A percentile compares a stretch with the other conserved stretches of the same genome.
Evolutionary conservation across 2,797 vertebrate genomes (phyloP).

Genomic region (Pyrocephalus nanus): DNA sequence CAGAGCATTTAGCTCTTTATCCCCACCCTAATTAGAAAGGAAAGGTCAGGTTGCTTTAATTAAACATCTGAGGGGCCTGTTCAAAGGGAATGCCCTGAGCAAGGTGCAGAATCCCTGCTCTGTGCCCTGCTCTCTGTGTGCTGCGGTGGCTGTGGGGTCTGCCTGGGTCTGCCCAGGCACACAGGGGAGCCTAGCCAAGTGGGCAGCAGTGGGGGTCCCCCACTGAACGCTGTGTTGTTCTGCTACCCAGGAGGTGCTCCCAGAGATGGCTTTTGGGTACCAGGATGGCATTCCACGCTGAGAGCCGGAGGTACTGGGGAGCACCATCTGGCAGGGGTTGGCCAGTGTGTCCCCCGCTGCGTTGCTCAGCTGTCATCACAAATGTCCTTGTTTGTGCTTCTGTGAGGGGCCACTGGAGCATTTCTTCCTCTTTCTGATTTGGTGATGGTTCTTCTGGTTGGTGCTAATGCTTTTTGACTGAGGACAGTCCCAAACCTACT

Average conservation of each 20-base stretch:
- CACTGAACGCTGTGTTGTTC: constrained; percentile 25
- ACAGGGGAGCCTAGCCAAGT: rapidly evolving
- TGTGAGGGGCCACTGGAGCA: background rate
- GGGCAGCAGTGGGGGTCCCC: background rate
- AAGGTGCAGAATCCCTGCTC: background rate
- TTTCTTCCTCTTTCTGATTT: background rate
- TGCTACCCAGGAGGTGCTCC: constrained; percentile 47
- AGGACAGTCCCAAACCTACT: background rate
- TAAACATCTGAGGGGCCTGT: background rate
- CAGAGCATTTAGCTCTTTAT: background rate
- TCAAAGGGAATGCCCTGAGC: background rate
- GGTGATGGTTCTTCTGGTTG: background rate
- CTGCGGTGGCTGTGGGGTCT: background rate
- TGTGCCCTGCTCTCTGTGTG: rapidly evolving
- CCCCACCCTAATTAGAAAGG: background rate
- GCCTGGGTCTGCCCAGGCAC: background rate
- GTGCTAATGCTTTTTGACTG: background rate
- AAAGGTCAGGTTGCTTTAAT: constrained; percentile 11
- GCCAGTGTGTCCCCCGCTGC: background rate
- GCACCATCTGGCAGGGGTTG: rapidly evolving
- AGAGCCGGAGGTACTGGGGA: constrained; percentile 50
- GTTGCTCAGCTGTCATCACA: background rate
- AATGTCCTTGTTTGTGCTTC: background rate
- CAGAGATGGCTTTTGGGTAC: background rate
- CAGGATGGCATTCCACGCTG: background rate